Conservation (phyloP, 2,113 vertebrate genomes). For the Sander lucioperca region DNA sequence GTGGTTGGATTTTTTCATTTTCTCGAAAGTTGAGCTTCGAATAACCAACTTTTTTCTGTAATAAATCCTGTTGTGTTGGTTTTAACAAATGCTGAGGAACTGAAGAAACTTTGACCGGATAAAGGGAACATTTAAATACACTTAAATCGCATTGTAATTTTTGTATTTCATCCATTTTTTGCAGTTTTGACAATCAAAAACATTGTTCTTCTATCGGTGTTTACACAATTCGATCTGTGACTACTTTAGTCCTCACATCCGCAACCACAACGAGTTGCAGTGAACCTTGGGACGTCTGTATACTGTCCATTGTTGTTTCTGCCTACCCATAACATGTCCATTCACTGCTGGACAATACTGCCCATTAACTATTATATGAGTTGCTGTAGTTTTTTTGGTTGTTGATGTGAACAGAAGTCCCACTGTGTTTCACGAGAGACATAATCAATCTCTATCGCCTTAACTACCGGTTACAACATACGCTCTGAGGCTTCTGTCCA, state of each 20-base stretch:
- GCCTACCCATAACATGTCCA: constrained; percentile 52
- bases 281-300: constrained; percentile 42
- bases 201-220: neutral
- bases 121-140: neutral
- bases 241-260: constrained; percentile 18
- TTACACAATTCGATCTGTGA: constrained; percentile 18
- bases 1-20: constrained; percentile 29
- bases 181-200: constrained; percentile 24
- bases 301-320: constrained; percentile 59
- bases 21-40: constrained; percentile 5
- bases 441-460: constrained; percentile 59
- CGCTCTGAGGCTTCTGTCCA: constrained; percentile 31
- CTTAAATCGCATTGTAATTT: neutral
- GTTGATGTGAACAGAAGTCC: constrained; percentile 59
- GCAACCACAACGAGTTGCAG: constrained; percentile 40
- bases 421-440: constrained; percentile 48
- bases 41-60: neutral
- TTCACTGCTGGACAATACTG: constrained; percentile 68
- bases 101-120: neutral
- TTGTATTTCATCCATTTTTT: constrained; percentile 11
- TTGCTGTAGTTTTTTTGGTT: constrained; percentile 65
- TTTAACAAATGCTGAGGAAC: neutral
- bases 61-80: constrained; percentile 1
- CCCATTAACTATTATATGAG: constrained; percentile 64
- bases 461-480: constrained; percentile 33